These are phyloP conservation scores for Poeciliopsis turrubarensis DNA, from an alignment of 2,113 vertebrate genomes.

Conservation along the genomic window DNA sequence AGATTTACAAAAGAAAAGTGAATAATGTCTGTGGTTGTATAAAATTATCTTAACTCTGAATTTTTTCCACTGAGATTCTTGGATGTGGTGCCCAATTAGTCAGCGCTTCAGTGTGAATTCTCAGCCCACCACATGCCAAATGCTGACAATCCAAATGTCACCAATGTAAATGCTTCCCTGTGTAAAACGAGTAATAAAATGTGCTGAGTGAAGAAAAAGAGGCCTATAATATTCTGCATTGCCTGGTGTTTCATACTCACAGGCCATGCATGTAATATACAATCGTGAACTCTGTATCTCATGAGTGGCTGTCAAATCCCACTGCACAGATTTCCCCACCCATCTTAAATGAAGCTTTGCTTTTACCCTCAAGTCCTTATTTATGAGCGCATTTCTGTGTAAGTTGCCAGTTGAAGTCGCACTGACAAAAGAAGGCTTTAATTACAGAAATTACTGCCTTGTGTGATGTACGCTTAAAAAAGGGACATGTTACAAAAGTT, in stretches of 20 bases:
- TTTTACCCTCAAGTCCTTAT: slow-evolving; percentile 37
- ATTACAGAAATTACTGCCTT: slow-evolving; percentile 64
- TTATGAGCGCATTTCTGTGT: slow-evolving; percentile 33
- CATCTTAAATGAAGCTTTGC: slow-evolving; percentile 49
- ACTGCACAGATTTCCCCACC: slow-evolving; percentile 37
- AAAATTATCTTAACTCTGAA: slow-evolving; percentile 51
- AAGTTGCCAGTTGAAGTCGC: slow-evolving; percentile 33
- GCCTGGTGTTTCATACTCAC: slow-evolving; percentile 8
- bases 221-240: slow-evolving; percentile 14
- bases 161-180: slow-evolving; percentile 48
- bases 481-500: slow-evolving; percentile 30
- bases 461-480: slow-evolving; percentile 41
- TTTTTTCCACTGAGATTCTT: slow-evolving; percentile 62
- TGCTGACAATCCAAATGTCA: slow-evolving; percentile 68
- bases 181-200: slow-evolving; percentile 35
- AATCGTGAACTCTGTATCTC: slow-evolving; percentile 29
- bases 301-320: slow-evolving; percentile 34
- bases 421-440: slow-evolving; percentile 49
- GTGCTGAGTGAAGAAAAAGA: slow-evolving; percentile 42
- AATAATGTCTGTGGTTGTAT: slow-evolving; percentile 56
- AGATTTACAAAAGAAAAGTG: slow-evolving; percentile 16
- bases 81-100: slow-evolving; percentile 65
- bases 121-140: slow-evolving; percentile 60
- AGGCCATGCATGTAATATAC: slow-evolving; percentile 1
- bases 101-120: slow-evolving; percentile 62